These are phyloP conservation scores for Rhabdomys pumilio DNA, from an alignment of 2,797 vertebrate genomes.

Conservation along the genomic window DNA sequence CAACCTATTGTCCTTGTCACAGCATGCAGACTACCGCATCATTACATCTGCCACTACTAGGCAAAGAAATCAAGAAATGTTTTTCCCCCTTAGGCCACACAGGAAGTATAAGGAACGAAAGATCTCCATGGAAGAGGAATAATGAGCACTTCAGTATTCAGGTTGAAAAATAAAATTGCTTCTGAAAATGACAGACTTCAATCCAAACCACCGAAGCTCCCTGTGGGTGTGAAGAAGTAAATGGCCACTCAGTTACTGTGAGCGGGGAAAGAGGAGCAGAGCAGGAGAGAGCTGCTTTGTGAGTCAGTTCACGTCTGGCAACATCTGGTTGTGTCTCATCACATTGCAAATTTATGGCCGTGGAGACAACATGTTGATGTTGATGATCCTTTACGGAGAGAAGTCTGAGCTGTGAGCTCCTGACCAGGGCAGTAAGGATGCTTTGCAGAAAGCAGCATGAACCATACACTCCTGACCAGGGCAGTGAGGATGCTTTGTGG, in stretches of 20 bases:
- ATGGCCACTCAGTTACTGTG: neutral
- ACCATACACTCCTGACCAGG: neutral
- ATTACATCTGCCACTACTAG: neutral
- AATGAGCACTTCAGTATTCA: neutral
- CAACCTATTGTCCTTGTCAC: neutral
- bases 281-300: constrained; percentile 79
- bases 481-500: neutral
- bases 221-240: neutral
- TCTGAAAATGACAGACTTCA: neutral
- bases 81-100: neutral
- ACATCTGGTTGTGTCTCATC: constrained; percentile 91
- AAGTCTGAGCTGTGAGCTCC: constrained; percentile 80
- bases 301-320: constrained; percentile 87
- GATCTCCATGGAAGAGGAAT: neutral
- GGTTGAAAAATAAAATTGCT: neutral
- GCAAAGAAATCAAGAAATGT: neutral
- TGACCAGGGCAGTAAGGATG: neutral
- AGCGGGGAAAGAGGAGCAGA: constrained; percentile 69
- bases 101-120: neutral
- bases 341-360: constrained; percentile 90
- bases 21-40: neutral
- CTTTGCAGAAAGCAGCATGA: neutral
- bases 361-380: constrained; percentile 88
- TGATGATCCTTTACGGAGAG: constrained; percentile 83
- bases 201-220: neutral